Percentiles rank a stretch among this genome's conserved stretches.
Conservation (phyloP, 2,888 invertebrate genomes). For the Drosophila nr. perissopoda region DNA sequence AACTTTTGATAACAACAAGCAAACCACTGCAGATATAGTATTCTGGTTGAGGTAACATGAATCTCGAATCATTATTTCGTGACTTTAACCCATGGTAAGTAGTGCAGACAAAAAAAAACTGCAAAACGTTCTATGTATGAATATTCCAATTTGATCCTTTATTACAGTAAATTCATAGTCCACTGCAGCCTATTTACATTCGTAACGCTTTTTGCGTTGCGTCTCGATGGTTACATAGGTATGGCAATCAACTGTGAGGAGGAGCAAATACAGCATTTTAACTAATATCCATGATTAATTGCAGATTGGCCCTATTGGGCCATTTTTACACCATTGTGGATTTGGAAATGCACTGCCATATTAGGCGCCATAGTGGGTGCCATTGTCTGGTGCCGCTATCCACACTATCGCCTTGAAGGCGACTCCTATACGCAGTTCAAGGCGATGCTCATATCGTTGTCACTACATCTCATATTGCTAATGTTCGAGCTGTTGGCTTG, state of each 20-base stretch:
- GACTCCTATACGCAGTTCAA: conserved; percentile 99
- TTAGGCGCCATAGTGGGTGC: conserved; percentile 96
- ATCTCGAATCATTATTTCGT: conserved; percentile 94
- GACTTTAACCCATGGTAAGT: conserved; percentile 95
- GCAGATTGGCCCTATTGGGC: conserved; percentile 97
- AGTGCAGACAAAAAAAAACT: neutral
- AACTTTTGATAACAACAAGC: conserved; percentile 20
- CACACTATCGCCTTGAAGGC: conserved; percentile 97
- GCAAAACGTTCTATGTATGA: neutral
- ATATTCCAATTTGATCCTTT: conserved; percentile 38
- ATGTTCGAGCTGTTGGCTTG: conserved; percentile 99
- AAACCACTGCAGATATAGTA: neutral
- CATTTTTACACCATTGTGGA: conserved; percentile 98
- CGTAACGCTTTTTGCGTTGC: conserved; percentile 94
- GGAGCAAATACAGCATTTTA: neutral
- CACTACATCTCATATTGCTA: conserved; percentile 95
- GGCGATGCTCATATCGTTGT: conserved; percentile 98
- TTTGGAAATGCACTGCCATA: conserved; percentile 97
- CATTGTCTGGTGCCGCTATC: conserved; percentile 98
- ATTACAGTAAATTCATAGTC: conserved; percentile 97
- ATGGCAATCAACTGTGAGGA: conserved; percentile 14
- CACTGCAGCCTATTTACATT: conserved; percentile 97
- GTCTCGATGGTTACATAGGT: conserved; percentile 92
- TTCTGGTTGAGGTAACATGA: conserved; percentile 86
- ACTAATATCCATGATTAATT: neutral